phyloP scores from a whole-genome alignment of 2,888 invertebrate species.

The Chymomyza procnemis region DNA sequence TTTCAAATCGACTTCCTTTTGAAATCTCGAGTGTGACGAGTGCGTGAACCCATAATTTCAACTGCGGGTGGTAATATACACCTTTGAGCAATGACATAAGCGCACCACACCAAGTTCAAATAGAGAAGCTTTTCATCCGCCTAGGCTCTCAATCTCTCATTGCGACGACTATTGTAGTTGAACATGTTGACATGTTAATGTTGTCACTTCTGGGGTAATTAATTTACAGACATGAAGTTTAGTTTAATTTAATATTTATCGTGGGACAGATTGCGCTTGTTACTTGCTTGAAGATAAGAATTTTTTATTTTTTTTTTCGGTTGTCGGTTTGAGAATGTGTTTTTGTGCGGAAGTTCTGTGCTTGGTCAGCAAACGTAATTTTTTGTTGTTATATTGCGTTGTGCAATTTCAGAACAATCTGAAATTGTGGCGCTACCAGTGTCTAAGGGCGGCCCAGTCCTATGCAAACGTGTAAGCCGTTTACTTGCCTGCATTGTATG shows the following conservation, averaged over 20 bases:
- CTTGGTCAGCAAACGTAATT: not conserved
- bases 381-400: not conserved
- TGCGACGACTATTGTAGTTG: not conserved
- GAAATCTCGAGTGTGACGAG: slow-evolving; percentile 68
- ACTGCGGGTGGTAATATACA: slow-evolving; percentile 23
- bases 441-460: not conserved
- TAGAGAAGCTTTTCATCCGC: slow-evolving; percentile 23
- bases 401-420: not conserved
- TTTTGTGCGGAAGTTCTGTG: not conserved
- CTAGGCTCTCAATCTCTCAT: not conserved
- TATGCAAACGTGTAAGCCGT: not conserved
- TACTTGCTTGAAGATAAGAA: slow-evolving; percentile 36
- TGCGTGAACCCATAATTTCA: slow-evolving; percentile 44
- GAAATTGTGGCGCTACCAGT: not conserved
- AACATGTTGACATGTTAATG: slow-evolving; percentile 30
- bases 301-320: not conserved
- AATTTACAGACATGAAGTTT: slow-evolving; percentile 24
- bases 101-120: slow-evolving; percentile 54
- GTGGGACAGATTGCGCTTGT: slow-evolving; percentile 58
- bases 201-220: slow-evolving; percentile 2
- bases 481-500: slow-evolving; percentile 50
- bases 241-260: slow-evolving; percentile 49
- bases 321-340: not conserved
- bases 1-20: slow-evolving; percentile 55
- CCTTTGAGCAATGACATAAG: slow-evolving; percentile 62